Evolutionary conservation across 2,888 invertebrate species (phyloP), one percentile per base, ranked within the genome.

Genomic region (Ichneumon xanthorius): DNA sequence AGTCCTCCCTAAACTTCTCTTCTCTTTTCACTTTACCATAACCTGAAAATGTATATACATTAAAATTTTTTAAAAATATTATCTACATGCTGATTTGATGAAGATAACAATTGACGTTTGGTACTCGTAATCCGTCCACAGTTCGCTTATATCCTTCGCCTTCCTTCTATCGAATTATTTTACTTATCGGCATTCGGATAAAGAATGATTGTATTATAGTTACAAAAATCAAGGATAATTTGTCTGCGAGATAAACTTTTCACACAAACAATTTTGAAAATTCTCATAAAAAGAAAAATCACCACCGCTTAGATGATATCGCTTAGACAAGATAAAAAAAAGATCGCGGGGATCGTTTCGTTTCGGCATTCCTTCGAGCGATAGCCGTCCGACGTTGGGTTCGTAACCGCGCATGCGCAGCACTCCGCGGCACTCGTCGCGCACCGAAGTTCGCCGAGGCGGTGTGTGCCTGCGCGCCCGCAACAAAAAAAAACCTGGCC

Each of bases 381-480:
- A 11, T 40, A 40, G 11, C 40, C 11, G 26, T 30, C 61, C 14
- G 30, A 26, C 61, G 61, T 5, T 14, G 26, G 16, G 4, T 14
- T 61, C 61, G 30, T 14, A 26, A 26, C 9, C 26, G 16, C 30
- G 61, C 61, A 61, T 26, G 61, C 61, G 61, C 61, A 6, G 61
- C 30, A 40, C 40, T 11, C 40, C 40, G 53, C 53, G 53, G n/a
- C 53, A 53, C 30, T 61, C 61, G 53, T 53, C 53, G 82, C 73
- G 81, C 76, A 82, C 79, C 80, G 85, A 85, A 82, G 85, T 79
- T 80, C 67, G 72, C 80, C 70, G 79, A 33, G 81, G 81, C 80
- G 80, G 80, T 85, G 82, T 80, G 80, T 79, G 40, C 7, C 40
- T 40, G 40, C 58, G 79, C 71, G 70, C 65, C 58, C 72, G 79